Conservation (phyloP, 64 coral and sea anemone genomes). For the Astreopora myriophthalma region DNA sequence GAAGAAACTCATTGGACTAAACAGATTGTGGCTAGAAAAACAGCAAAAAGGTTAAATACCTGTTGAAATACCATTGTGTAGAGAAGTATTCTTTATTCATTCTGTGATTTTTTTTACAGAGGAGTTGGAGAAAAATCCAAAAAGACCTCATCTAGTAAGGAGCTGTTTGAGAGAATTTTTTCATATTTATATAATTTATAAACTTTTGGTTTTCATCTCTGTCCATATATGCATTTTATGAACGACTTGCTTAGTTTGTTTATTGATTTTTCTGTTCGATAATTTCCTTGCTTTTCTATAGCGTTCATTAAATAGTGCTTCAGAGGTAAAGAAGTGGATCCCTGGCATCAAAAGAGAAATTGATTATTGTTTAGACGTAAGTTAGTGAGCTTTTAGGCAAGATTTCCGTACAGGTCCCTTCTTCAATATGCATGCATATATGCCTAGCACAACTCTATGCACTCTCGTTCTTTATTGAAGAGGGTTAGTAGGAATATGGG, state of each 20-base stretch:
- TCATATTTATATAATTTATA: too few relatives aligned
- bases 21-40: constrained; percentile 92
- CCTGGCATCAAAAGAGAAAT: constrained; percentile 93
- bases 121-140: constrained; percentile 80
- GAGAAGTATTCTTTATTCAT: not conserved
- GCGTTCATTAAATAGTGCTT: constrained; percentile 83
- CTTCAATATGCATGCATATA: too few relatives aligned
- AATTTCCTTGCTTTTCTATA: not conserved
- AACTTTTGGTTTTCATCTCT: too few relatives aligned
- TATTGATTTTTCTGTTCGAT: not conserved
- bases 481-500: too few relatives aligned
- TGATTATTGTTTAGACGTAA: constrained; percentile 83
- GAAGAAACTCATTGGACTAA: constrained; percentile 93
- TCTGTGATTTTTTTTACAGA: constrained; percentile 38
- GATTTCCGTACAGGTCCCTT: too few relatives aligned
- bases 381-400: too few relatives aligned
- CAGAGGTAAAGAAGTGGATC: constrained; percentile 98
- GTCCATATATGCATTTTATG: too few relatives aligned
- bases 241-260: not conserved
- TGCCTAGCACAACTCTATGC: too few relatives aligned
- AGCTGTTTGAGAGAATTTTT: not conserved
- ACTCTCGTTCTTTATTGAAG: too few relatives aligned
- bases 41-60: constrained; percentile 78
- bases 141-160: constrained; percentile 87
- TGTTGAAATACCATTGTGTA: not conserved